A percentile compares a stretch with the other conserved stretches of the same genome.
Evolutionary conservation across 2,113 vertebrate species (phyloP).

Genomic region (Paratilapia polleni): DNA sequence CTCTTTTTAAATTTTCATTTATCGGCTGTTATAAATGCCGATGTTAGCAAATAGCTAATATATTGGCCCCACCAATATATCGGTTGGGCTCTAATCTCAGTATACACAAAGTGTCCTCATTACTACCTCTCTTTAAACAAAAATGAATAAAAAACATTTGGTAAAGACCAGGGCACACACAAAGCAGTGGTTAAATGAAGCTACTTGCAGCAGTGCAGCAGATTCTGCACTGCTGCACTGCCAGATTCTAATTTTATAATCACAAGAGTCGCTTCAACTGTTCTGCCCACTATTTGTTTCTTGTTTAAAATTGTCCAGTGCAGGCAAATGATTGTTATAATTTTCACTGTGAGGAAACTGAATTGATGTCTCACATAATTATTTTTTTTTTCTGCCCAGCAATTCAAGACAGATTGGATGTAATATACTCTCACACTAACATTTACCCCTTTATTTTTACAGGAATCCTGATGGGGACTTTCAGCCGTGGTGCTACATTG

Average conservation of each 20-base stretch:
- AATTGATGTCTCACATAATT: not conserved
- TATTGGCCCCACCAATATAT: too few species aligned
- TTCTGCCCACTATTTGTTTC: not conserved
- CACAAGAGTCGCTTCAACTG: not conserved
- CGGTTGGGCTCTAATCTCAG: too few species aligned
- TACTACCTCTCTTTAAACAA: not conserved
- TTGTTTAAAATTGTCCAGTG: not conserved
- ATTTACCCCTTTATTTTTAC: constrained; percentile 26
- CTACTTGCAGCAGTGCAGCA: not conserved
- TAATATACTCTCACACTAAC: too few species aligned
- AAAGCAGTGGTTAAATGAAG: not conserved
- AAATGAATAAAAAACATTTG: not conserved
- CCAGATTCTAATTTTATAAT: not conserved
- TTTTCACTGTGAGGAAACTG: not conserved
- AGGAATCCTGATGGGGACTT: constrained; percentile 97
- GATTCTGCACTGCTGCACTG: not conserved
- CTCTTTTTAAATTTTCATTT: too few species aligned
- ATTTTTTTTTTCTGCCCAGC: not conserved
- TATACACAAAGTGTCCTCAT: not conserved
- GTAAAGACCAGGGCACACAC: not conserved
- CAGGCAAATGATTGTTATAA: not conserved
- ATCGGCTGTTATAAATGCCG: too few species aligned
- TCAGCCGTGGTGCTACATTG: constrained; percentile 96
- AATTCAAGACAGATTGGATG: too few species aligned
- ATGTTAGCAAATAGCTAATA: too few species aligned